Base-by-base conservation (phyloP, 2,797 vertebrate species). In the Phoxinus dragarum region DNA sequence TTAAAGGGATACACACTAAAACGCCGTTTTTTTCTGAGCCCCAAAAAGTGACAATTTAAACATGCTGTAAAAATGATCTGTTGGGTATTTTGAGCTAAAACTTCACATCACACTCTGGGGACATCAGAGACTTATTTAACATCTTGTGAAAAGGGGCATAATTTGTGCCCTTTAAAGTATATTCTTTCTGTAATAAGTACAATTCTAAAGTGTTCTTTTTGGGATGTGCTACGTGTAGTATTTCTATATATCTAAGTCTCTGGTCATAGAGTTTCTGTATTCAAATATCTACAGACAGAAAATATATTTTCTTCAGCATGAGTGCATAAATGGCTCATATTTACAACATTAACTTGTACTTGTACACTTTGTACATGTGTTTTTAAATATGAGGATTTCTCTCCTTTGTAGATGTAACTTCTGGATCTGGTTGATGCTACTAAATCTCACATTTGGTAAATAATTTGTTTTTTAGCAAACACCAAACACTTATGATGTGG, bases 401-500 rank as follows among this genome's bases (percentile, higher is more conserved):
- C 49, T 16, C 14, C 27, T 68, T n/a, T 52, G 40, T 12, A 44
- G 42, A 42, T 64, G n/a, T 79, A 59, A 61, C 36, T 27, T 34
- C 64, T 34, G 44, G 31, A 27, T 54, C 12, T 27, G 66, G 21
- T 64, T 47, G 54, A 44, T 64, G 56, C 2, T 4, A 27, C 56
- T 17, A 66, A 75, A 66, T 34, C 42, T 27, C 42, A 47, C n/a
- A 49, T 67, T 49, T 47, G 27, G 34, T 77, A 42, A 17, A 52
- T 54, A 10, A 23, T 12, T 68, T 1, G 0, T 42, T 31, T 77
- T 77, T 52, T 42, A 17, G 23, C 21, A 42, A 54, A 38, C 23
- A 23, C 42, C 31, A 68, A 68, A 44, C 21, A n/a, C 66, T 36
- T 86, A 59, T 66, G 34, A 66, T 68, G 52, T 67, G n/a, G 81